phyloP scores from a whole-genome alignment of 2,113 vertebrate species.

The Noctilio leporinus region DNA sequence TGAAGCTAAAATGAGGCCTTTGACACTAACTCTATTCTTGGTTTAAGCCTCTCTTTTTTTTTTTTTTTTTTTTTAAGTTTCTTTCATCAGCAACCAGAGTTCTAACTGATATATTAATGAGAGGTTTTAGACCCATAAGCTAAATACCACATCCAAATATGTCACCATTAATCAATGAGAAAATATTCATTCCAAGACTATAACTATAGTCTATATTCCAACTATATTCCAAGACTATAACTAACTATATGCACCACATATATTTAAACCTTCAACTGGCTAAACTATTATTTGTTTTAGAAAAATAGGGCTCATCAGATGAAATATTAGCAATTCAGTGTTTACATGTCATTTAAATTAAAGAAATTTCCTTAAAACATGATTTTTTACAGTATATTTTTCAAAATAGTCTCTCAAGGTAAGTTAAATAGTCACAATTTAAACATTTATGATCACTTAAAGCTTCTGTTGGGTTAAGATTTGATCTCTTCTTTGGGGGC shows the following conservation, averaged over 20 bases:
- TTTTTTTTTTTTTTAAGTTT: not conserved
- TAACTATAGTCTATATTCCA: too few relatives aligned
- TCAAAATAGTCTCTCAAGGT: not conserved
- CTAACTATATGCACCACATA: fast-evolving
- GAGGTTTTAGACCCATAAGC: not conserved
- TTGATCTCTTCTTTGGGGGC: not conserved
- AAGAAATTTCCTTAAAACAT: not conserved
- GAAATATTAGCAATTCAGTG: not conserved
- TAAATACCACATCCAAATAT: not conserved
- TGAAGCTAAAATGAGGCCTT: not conserved
- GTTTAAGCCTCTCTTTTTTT: not conserved
- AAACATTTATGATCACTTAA: not conserved
- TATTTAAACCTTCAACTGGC: not conserved
- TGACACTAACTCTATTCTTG: not conserved
- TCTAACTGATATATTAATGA: not conserved
- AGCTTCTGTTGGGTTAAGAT: not conserved
- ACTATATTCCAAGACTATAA: not conserved
- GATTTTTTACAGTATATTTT: not conserved
- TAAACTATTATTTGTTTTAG: not conserved
- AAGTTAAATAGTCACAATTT: not conserved
- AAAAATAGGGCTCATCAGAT: not conserved
- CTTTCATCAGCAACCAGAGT: not conserved
- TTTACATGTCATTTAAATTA: not conserved
- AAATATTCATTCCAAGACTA: not conserved
- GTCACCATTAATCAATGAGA: not conserved